Conservation (phyloP, 1,140 invertebrate species). For the Thaumatotibia leucotreta region DNA sequence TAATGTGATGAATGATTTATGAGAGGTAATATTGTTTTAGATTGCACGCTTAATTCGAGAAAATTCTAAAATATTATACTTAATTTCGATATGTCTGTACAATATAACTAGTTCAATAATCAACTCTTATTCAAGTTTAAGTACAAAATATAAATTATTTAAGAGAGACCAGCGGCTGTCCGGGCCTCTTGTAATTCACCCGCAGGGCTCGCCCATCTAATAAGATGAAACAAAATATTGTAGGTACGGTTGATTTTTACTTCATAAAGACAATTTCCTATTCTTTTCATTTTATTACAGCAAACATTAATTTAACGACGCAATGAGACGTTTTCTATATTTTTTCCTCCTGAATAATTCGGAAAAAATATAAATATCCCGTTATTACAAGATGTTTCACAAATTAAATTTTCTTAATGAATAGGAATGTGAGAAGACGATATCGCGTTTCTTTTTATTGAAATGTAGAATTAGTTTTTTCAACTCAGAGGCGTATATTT, state of each 20-base stretch:
- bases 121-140: too few species aligned
- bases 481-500: background rate
- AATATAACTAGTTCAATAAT: too few species aligned
- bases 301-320: conserved; percentile 23
- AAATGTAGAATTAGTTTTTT: background rate
- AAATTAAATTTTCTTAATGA: conserved; percentile 34
- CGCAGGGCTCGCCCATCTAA: background rate
- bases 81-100: too few species aligned
- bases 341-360: conserved; percentile 22
- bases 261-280: conserved; percentile 14
- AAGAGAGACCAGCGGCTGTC: background rate
- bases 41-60: too few species aligned
- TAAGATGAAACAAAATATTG: conserved; percentile 3
- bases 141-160: too few species aligned
- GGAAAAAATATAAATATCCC: conserved; percentile 27
- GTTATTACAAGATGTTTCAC: conserved; percentile 28
- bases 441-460: background rate
- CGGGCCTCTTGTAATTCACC: background rate
- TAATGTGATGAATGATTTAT: too few species aligned
- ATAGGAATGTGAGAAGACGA: conserved; percentile 27
- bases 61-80: too few species aligned
- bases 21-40: too few species aligned
- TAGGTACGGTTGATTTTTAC: background rate
- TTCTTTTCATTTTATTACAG: conserved; percentile 18
- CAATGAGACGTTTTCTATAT: conserved; percentile 25